These are phyloP conservation scores for Dipodomys ordii DNA, from an alignment of 2,113 vertebrate species.

Conservation along the genomic window DNA sequence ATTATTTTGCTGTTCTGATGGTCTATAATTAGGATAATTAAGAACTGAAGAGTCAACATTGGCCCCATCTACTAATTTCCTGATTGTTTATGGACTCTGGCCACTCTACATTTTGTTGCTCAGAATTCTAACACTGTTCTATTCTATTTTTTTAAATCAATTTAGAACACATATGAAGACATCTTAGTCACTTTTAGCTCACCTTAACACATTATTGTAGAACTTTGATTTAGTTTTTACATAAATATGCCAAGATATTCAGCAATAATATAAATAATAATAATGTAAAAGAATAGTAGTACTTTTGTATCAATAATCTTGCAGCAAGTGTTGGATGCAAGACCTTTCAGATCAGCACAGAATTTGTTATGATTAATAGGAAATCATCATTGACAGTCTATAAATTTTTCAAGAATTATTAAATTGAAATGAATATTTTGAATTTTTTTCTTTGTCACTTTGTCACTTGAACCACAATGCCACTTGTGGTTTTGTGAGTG, in stretches of 20 bases:
- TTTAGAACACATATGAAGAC: not conserved
- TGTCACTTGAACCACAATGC: no score
- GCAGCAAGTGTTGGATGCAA: not conserved
- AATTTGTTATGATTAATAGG: not conserved
- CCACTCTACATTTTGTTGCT: constrained; percentile 51
- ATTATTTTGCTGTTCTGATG: constrained; percentile 81
- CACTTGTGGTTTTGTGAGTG: no score
- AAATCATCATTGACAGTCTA: not conserved
- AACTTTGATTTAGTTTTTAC: not conserved
- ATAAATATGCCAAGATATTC: not conserved
- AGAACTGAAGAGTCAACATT: constrained; percentile 80
- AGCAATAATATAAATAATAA: not conserved
- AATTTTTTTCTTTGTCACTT: not conserved
- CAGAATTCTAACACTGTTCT: not conserved
- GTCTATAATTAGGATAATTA: constrained; percentile 82
- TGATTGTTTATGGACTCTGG: constrained; percentile 71
- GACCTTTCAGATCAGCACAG: not conserved
- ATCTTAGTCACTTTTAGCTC: not conserved
- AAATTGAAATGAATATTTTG: not conserved
- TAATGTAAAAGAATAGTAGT: not conserved
- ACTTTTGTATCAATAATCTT: not conserved
- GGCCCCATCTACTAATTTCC: constrained; percentile 75
- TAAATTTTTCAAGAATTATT: not conserved
- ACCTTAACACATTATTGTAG: not conserved
- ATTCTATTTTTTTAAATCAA: no score